Base-by-base conservation (phyloP, 1,140 invertebrate genomes). In the Globodera ellingtonae region DNA sequence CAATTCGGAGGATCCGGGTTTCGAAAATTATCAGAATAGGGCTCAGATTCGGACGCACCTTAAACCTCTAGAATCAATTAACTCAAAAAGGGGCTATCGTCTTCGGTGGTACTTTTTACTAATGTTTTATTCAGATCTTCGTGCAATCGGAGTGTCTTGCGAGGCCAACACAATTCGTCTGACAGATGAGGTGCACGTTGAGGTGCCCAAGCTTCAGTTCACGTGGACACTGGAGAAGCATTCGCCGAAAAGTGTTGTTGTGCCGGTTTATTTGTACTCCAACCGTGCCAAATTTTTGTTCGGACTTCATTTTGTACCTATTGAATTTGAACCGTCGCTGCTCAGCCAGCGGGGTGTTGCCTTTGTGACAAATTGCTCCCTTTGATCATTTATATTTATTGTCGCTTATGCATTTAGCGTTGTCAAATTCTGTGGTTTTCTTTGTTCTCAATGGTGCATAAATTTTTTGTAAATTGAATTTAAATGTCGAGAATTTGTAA, bases 341-440 rank as follows among this genome's bases (percentile, higher is more conserved):
- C 96, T 98, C 92, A 98, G 98, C 90, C 96, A 99, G 90, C 92
- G 97, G 79, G 97, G 97, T 79, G 97, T 99, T 2, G 97, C 97
- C 21, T 78, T 92, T 15, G 72, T 88, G 50, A 59, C 81, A 13
- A 87, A 87, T 65, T 59, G 21, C 8, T 67, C 69, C n/a, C 46
- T 73, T 79, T 79, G 50, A 56, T 62, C 7, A 52, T 52, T 35
- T 35, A 3, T 35, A 35, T 35, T 35, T 35, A 35, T 35, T 35
- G 35, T 35, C 35, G 35, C 35, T 35, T 35, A 35, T 35, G 35
- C 35, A 35, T 35, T 35, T 35, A 35, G 35, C 3, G 35, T 35
- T 35, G 35, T 35, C 35, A 35, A 35, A 35, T 35, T 35, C 35
- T 35, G 35, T 35, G 1, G 1, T 35, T 35, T 35, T 35, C 35